phyloP scores from a whole-genome alignment of 2,888 invertebrate species.

The Danaus chrysippus region DNA sequence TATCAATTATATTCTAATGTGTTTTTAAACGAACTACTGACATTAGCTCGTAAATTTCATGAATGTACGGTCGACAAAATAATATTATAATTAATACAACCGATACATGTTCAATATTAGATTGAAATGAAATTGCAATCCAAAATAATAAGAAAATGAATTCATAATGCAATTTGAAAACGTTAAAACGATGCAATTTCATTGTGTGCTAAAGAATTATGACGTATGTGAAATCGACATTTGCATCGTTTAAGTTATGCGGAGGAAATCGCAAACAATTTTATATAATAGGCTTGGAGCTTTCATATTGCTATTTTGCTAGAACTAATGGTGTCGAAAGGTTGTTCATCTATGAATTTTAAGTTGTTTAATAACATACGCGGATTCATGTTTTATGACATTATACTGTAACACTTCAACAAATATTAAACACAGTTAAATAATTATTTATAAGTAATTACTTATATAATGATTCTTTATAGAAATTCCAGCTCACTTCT shows the following conservation, averaged over 20 bases:
- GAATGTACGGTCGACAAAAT: conserved; percentile 38
- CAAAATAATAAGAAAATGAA: background rate
- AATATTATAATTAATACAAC: conserved; percentile 34
- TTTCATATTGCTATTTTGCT: conserved; percentile 38
- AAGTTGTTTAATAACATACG: too few species aligned
- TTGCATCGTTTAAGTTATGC: conserved; percentile 74
- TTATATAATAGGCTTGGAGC: conserved; percentile 65
- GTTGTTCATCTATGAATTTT: too few species aligned
- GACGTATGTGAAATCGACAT: conserved; percentile 75
- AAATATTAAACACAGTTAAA: too few species aligned
- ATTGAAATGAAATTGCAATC: background rate
- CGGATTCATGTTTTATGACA: too few species aligned
- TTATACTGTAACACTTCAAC: too few species aligned
- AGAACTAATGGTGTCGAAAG: too few species aligned
- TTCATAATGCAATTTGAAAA: conserved; percentile 40
- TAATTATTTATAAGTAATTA: too few species aligned
- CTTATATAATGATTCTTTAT: too few species aligned
- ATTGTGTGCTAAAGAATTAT: conserved; percentile 76
- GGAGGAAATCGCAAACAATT: conserved; percentile 74
- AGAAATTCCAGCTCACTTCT: too few species aligned
- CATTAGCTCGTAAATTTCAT: conserved; percentile 13
- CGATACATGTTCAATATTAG: background rate
- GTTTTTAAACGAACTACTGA: conserved; percentile 9
- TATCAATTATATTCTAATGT: conserved; percentile 23
- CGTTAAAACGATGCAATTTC: conserved; percentile 71